These are phyloP conservation scores for Brachionichthys hirsutus DNA, from an alignment of 2,113 vertebrate species.

Conservation along the genomic window DNA sequence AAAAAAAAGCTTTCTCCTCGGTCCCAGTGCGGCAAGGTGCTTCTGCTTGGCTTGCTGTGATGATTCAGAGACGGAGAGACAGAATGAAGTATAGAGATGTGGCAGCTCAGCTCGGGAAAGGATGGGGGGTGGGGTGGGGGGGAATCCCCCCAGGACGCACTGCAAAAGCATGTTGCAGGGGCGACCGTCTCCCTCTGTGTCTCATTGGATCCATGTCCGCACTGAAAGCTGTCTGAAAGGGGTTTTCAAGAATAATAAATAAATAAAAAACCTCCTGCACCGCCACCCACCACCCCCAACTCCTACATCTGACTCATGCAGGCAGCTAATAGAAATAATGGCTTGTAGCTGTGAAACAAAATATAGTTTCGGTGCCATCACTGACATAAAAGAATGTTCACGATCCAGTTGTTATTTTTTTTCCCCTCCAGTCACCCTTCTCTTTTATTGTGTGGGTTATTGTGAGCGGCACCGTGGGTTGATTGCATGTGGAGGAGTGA, in stretches of 20 bases:
- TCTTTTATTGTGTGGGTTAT: conserved; percentile 49
- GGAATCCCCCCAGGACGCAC: conserved; percentile 84
- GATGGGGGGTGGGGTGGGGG: conserved; percentile 82
- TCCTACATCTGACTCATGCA: conserved; percentile 69
- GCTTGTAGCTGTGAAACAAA: conserved; percentile 80
- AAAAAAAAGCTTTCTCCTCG: conserved; percentile 85
- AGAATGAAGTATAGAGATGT: conserved; percentile 73
- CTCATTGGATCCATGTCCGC: conserved; percentile 98
- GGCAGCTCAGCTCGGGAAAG: conserved; percentile 80
- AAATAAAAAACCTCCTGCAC: conserved; percentile 34
- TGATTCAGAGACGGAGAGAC: conserved; percentile 79
- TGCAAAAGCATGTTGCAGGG: conserved; percentile 70
- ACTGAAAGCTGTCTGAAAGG: conserved; percentile 87
- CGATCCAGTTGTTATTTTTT: conserved; percentile 20
- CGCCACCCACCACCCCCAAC: neutral
- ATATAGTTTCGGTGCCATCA: conserved; percentile 53
- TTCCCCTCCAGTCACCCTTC: conserved; percentile 1
- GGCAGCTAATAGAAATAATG: conserved; percentile 80
- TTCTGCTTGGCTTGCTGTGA: conserved; percentile 92
- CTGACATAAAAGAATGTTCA: conserved; percentile 62
- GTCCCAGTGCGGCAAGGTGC: conserved; percentile 84
- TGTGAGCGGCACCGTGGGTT: conserved; percentile 59
- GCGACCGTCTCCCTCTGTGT: conserved; percentile 87
- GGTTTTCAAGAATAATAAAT: conserved; percentile 77
- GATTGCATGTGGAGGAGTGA: conserved; percentile 67